These are phyloP conservation scores for Oceanites oceanicus DNA, from an alignment of 2,113 vertebrate species.

Conservation along the genomic window DNA sequence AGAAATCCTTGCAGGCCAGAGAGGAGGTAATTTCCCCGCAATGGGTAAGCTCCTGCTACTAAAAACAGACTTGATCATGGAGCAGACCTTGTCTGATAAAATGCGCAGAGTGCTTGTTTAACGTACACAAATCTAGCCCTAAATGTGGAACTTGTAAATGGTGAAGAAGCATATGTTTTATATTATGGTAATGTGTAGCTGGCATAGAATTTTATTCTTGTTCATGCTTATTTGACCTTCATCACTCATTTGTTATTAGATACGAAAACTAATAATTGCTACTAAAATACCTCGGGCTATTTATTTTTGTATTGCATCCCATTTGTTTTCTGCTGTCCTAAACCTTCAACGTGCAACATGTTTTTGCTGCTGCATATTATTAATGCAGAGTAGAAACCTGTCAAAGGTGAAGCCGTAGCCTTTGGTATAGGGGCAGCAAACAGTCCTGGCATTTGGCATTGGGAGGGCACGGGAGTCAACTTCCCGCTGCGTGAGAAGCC, in stretches of 20 bases:
- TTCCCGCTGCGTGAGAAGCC: neutral
- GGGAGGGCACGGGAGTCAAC: neutral
- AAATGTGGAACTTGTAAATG: neutral
- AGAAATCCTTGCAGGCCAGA: neutral
- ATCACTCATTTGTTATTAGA: neutral
- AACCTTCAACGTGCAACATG: neutral
- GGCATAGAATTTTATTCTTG: neutral
- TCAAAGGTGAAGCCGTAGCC: neutral
- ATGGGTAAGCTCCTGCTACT: neutral
- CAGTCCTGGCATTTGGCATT: fast-evolving
- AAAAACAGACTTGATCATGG: neutral
- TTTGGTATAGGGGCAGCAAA: neutral
- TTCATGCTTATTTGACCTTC: neutral
- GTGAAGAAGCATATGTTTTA: neutral
- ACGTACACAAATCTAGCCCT: neutral
- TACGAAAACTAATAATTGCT: neutral
- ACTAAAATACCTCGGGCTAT: neutral
- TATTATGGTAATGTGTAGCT: neutral
- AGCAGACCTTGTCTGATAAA: neutral
- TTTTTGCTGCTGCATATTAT: neutral
- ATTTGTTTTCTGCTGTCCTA: neutral
- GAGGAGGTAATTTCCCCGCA: neutral
- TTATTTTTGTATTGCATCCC: neutral
- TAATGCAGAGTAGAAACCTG: neutral
- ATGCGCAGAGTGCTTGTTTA: neutral